Base-by-base conservation (phyloP, 2,888 invertebrate genomes). In the Drosophila meridiana region DNA sequence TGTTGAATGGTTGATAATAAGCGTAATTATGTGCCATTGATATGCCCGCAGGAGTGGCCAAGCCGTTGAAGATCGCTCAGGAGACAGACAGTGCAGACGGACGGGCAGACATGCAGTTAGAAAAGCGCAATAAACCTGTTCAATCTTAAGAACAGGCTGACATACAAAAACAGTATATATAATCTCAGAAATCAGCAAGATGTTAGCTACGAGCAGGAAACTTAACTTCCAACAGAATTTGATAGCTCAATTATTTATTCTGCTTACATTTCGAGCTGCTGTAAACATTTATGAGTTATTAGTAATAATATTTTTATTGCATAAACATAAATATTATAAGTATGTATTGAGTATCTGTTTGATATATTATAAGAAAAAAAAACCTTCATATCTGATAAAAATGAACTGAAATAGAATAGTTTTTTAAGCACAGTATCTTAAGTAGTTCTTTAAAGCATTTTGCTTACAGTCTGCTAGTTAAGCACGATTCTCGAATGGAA, bases 1-100 rank as follows among this genome's bases (percentile, higher is more conserved):
- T 87, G 91, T 90, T 90, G 91, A 91, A 90, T 91, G 78, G 69
- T 60, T 88, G 87, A 85, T 90, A 91, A 91, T 88, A 89, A 87
- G 80, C 88, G 82, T 80, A 87, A 90, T 91, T 88, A 88, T 80
- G 77, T 73, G 71, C 76, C 73, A 87, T 87, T 87, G 86, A 87
- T 78, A 78, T 75, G 76, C 53, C 68, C 43, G 42, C 64, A 76
- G 79, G 80, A 69, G 86, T 87, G 83, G 80, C 62, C 47, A 58
- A 48, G 32, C 59, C 52, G 48, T 53, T 50, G 56, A 47, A 58
- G 56, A 59, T 61, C 58, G 55, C 48, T 60, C 52, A 32, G n/a
- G 13, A 36, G 50, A 28, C 14, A 11, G 11, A 14, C 50, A 3
- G 48, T 8, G 8, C 8, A 9, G 50, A 32, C 20, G 20, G 1